phyloP scores from a whole-genome alignment of 37 sponge, comb jelly and placozoan species.

The Mnemiopsis leidyi region DNA sequence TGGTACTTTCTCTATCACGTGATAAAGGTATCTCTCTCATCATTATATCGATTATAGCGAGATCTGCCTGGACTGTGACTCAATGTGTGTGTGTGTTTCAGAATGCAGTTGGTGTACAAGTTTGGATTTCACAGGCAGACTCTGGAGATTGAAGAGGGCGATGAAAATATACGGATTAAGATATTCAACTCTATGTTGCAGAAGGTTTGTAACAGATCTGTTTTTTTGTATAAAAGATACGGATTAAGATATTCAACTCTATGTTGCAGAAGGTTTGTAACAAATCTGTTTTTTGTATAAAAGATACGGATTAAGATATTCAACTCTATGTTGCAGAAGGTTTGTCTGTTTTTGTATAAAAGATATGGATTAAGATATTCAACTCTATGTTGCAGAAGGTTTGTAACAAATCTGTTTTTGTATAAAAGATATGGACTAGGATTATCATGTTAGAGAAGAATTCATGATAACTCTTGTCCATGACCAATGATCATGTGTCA shows the following conservation, averaged over 20 bases:
- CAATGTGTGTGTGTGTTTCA: too few species aligned
- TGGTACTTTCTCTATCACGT: too few species aligned
- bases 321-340: slow-evolving; percentile 39
- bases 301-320: slow-evolving; percentile 20
- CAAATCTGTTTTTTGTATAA: too few species aligned
- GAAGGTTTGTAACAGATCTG: background rate
- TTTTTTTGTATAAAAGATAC: too few species aligned
- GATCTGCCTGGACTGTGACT: too few species aligned
- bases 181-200: slow-evolving; percentile 37
- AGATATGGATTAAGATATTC: slow-evolving; percentile 24
- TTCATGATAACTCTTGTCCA: too few species aligned
- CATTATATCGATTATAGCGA: too few species aligned
- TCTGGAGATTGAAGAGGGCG: slow-evolving; percentile 4
- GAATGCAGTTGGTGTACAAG: slow-evolving; percentile 36
- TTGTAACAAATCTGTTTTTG: too few species aligned
- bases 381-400: slow-evolving; percentile 38
- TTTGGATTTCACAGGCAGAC: slow-evolving; percentile 3
- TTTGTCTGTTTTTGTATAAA: too few species aligned
- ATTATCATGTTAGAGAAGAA: too few species aligned
- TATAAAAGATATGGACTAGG: background rate
- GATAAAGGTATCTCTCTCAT: too few species aligned
- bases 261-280: background rate
- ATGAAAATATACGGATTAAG: slow-evolving; percentile 17
- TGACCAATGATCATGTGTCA: too few species aligned
- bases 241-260: slow-evolving; percentile 51